Base-by-base conservation (phyloP, 2,113 vertebrate genomes). In the Rhinoptilus africanus region DNA sequence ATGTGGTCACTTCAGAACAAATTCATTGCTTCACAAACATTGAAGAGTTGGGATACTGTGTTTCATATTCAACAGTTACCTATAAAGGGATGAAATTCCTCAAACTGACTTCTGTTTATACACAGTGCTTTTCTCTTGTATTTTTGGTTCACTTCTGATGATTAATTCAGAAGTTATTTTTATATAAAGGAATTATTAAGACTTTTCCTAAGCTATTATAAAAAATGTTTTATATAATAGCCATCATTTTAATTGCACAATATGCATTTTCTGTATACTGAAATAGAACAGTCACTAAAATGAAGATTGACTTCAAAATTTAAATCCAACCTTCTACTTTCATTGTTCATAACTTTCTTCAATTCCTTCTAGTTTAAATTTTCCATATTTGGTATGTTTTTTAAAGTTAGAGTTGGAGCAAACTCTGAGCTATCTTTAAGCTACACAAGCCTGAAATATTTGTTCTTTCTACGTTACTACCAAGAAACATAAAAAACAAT, bases 331-430 rank as follows among this genome's bases (percentile, higher is more conserved):
- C 39, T 84, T 45, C 57, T 79, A 26, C 51, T 83, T 88, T 16
- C 8, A 59, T 45, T 86, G 59, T 79, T 69, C 28, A 20, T 32
- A 84, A 81, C 35, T 80, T 91, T 48, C 51, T 79, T 76, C 77
- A 92, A 73, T 80, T 80, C 39, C 10, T 87, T 89, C 43, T 32
- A 47, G 68, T 35, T 86, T 60, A 73, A 21, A 50, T 63, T 91
- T 86, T 64, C 74, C 69, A 20, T 68, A 67, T 78, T 88, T 83
- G 50, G 45, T 53, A 51, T 85, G 18, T 63, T 89, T 94, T 68
- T 75, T 51, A 34, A 19, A 93, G 35, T 34, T 69, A 26, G 45
- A 81, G 51, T 17, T 62, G 24, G 37, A 62, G 32, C 34, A 81
- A 85, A 66, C 39, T 87, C 24, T 47, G 73, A 74, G 22, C 51